Conservation (phyloP, 2,888 invertebrate species). For the Amorpha juglandis region DNA sequence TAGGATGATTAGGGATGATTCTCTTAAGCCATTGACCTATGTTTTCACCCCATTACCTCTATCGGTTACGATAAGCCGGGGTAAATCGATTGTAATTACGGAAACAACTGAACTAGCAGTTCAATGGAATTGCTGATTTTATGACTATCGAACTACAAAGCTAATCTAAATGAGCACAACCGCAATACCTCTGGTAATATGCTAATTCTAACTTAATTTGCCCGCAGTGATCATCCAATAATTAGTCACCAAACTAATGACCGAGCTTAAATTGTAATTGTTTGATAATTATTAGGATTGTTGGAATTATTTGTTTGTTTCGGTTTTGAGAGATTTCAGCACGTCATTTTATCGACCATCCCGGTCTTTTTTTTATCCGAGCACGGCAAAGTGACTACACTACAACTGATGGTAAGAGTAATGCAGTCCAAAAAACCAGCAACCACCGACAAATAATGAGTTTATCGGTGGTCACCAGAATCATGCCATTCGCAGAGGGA, state of each 20-base stretch:
- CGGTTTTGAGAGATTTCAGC: too few species aligned
- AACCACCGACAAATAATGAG: too few species aligned
- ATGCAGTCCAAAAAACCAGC: too few species aligned
- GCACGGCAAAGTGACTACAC: too few species aligned
- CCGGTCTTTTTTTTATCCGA: too few species aligned
- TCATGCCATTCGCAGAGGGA: too few species aligned
- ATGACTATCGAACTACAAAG: not conserved
- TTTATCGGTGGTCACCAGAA: too few species aligned
- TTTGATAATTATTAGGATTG: not conserved
- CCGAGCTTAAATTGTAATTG: not conserved
- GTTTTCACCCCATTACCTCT: not conserved
- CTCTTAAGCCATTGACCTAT: not conserved
- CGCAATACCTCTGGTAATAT: conserved; percentile 10
- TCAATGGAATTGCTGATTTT: not conserved
- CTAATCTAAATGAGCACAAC: conserved; percentile 12
- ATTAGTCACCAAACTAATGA: conserved; percentile 12
- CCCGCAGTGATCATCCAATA: conserved; percentile 13
- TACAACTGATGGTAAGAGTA: too few species aligned
- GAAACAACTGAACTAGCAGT: not conserved
- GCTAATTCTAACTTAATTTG: conserved; percentile 13
- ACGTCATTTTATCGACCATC: too few species aligned
- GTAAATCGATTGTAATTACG: not conserved
- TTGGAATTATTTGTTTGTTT: not conserved
- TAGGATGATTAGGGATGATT: not conserved
- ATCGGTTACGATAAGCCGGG: not conserved